Evolutionary conservation across 2,888 invertebrate species (phyloP).

Genomic region (Parnassius orleans): DNA sequence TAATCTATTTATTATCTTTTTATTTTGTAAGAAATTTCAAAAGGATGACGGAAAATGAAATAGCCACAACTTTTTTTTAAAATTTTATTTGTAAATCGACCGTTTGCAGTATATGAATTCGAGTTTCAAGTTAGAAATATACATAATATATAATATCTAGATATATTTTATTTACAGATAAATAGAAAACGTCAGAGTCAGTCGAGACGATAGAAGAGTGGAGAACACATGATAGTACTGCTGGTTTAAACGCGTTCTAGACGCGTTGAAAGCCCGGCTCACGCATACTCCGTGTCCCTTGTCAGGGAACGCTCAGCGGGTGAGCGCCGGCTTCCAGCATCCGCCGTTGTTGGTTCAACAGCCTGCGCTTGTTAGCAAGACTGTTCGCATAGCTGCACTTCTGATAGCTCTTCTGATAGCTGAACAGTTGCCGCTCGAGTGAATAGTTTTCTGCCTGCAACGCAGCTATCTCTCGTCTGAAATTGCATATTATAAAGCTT

Average conservation of each 20-base stretch:
- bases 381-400: no score
- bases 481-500: constrained; percentile 34
- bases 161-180: constrained; percentile 81
- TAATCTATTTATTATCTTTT: background rate
- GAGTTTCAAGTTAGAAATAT: constrained; percentile 79
- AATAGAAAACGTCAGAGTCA: constrained; percentile 80
- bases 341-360: constrained; percentile 68
- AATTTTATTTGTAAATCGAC: constrained; percentile 79
- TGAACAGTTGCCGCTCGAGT: constrained; percentile 89
- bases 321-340: constrained; percentile 63
- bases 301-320: constrained; percentile 82
- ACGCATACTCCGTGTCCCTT: constrained; percentile 88
- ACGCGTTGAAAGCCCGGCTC: constrained; percentile 51
- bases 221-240: constrained; percentile 40
- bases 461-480: constrained; percentile 87
- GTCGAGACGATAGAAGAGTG: constrained; percentile 74
- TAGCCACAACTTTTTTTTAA: constrained; percentile 37
- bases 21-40: no score
- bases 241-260: constrained; percentile 28
- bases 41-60: no score
- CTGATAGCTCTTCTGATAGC: constrained; percentile 91
- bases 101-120: constrained; percentile 78
- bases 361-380: constrained; percentile 85
- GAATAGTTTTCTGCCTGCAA: constrained; percentile 92
- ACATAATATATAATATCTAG: constrained; percentile 80